Base-by-base conservation (phyloP, 2,113 vertebrate genomes). In the Anguilla rostrata region DNA sequence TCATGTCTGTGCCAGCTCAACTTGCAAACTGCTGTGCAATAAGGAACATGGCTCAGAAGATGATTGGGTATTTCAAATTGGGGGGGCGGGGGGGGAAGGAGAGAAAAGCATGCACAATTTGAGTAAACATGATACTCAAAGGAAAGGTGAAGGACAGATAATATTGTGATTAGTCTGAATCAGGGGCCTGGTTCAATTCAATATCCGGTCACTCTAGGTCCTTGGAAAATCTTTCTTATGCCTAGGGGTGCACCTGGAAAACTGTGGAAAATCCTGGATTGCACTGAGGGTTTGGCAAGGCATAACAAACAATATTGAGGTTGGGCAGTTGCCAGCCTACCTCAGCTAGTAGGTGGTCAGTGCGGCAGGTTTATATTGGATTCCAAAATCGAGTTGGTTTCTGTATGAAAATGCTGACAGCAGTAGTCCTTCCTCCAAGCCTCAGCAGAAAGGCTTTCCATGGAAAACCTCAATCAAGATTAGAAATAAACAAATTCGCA, bases 401-500 rank as follows among this genome's bases (percentile, higher is more conserved):
- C 83, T 84, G 39, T 60, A 43, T 41, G 60, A 75, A 84, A 71
- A 63, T 84, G 83, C 83, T 84, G 83, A 84, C 26, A 7, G 53
- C 39, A 41, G 39, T 40, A 29, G 63, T 84, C 22, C 60, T 75
- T 46, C 22, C 5, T 75, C 39, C 26, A 84, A 60, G 29, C 29
- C 56, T 63, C n/a, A 29, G 66, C 11, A 63, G 83, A 83, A 84
- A 41, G 57, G 40, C 39, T 84, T 84, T 60, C 12, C 39, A 75
- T 43, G 63, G 83, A 1, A 39, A 7, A 57, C 34, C 34, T 34
- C 34, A 15, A 29, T 29, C 12, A 66, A 60, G 15, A 16, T 63
- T 63, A 60, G 1, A 40, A 83, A 15, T 63, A 63, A 39, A 14
- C 53, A 57, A 57, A 57, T 60, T 83, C 82, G 18, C 34, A 29